Evolutionary conservation across 2,888 invertebrate genomes (phyloP).

Genomic region (Conops quadrifasciatus): DNA sequence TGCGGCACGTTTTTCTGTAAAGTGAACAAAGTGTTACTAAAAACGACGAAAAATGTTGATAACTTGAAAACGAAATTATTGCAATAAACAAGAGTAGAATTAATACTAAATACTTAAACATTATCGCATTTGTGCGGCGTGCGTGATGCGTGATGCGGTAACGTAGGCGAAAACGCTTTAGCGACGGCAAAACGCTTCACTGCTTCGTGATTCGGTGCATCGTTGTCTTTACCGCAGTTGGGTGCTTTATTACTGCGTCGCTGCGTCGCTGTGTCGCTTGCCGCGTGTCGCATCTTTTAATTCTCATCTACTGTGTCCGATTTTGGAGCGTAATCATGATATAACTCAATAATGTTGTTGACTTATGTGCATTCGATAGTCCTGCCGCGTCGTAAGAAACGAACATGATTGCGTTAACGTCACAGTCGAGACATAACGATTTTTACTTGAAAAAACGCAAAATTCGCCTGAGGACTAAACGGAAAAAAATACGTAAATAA

Average conservation of each 20-base stretch:
- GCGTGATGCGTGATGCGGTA: neutral
- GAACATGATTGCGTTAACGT: conserved; percentile 63
- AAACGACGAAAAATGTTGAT: neutral
- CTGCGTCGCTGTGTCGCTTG: neutral
- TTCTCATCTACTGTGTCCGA: too few species aligned
- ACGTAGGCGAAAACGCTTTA: conserved; percentile 22
- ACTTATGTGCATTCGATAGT: conserved; percentile 45
- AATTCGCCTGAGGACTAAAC: conserved; percentile 60
- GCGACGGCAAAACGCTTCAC: conserved; percentile 40
- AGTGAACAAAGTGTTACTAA: neutral
- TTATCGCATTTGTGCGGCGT: neutral
- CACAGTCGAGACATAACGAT: conserved; percentile 54
- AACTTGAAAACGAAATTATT: neutral
- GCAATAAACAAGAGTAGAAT: neutral
- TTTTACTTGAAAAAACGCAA: conserved; percentile 60
- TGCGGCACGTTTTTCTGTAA: too few species aligned
- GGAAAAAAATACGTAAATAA: conserved; percentile 63
- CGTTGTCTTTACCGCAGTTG: neutral
- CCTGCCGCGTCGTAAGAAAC: conserved; percentile 52
- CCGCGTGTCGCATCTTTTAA: too few species aligned
- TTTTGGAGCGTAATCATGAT: conserved; percentile 45
- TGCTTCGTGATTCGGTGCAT: neutral
- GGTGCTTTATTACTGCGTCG: neutral
- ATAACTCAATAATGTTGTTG: conserved; percentile 48
- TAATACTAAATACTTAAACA: neutral